Base-by-base conservation (phyloP, 2,797 vertebrate genomes). In the Rhynchotus rufescens region DNA sequence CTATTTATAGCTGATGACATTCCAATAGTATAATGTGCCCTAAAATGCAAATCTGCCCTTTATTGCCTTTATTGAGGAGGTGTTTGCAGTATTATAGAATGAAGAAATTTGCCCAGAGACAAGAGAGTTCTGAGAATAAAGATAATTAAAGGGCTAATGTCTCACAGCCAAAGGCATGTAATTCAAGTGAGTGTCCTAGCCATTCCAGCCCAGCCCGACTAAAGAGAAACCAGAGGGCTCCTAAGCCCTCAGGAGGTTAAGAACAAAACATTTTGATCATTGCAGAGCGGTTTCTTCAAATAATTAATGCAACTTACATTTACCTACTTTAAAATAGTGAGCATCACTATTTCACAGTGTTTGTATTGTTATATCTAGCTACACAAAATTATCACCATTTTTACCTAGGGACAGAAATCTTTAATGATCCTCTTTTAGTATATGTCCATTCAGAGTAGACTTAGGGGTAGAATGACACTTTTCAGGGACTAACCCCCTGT, bases 401-500 rank as follows among this genome's bases (percentile, higher is more conserved):
- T 88, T 38, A 88, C 36, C 30, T 25, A 86, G 76, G 56, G 30
- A 86, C 15, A 68, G 49, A 91, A 84, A 93, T 19, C 16, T 84
- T 87, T 57, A 90, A 92, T 30, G 3, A 90, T 51, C 51, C 20
- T 4, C 12, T 73, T 72, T n/a, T 20, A 42, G 25, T 54, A 57
- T 0, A 0, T n/a, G 21, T 65, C 65, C 5, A 9, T 49, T 82
- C 72, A 75, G 6, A 60, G 72, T 1, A 68, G 42, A 38, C 49
- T 40, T 47, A 84, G 45, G 61, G 80, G 44, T 40, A 61, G 77
- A 88, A 71, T 89, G 77, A 66, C 32, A 45, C 74, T 93, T 65
- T 80, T 82, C 52, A 86, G 92, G 76, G 60, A 38, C 62, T 93
- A 85, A 49, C 49, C 57, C 30, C 52, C 68, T 77, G 82, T 61